Conservation (phyloP, 2,888 invertebrate genomes). For the Tenodera sinensis region DNA sequence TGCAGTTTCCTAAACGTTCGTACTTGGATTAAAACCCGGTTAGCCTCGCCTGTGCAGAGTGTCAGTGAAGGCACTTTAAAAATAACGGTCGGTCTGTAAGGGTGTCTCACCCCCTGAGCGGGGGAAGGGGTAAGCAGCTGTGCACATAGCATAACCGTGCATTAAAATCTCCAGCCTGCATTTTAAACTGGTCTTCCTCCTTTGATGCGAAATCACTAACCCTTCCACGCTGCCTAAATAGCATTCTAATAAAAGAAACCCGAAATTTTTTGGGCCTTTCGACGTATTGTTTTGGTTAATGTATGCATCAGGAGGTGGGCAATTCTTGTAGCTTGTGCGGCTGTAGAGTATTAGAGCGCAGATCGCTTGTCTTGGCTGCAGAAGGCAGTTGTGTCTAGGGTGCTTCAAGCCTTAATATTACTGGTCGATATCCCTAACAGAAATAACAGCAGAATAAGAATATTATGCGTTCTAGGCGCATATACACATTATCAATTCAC, state of each 20-base stretch:
- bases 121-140: background rate
- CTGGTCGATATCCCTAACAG: no score
- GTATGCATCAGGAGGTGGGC: background rate
- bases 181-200: background rate
- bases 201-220: background rate
- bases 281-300: background rate
- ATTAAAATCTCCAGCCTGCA: background rate
- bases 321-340: no score
- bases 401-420: no score
- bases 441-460: no score
- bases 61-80: background rate
- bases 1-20: background rate
- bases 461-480: no score
- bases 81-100: background rate
- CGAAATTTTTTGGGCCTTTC: background rate
- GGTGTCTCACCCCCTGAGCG: background rate
- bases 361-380: no score
- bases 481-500: no score
- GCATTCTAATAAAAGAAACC: background rate
- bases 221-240: background rate
- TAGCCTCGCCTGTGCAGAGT: background rate
- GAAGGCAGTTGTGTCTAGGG: no score
- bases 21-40: background rate
- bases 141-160: background rate
- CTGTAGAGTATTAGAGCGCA: no score